Conservation (phyloP, 2,113 vertebrate genomes). For the Callospermophilus lateralis region DNA sequence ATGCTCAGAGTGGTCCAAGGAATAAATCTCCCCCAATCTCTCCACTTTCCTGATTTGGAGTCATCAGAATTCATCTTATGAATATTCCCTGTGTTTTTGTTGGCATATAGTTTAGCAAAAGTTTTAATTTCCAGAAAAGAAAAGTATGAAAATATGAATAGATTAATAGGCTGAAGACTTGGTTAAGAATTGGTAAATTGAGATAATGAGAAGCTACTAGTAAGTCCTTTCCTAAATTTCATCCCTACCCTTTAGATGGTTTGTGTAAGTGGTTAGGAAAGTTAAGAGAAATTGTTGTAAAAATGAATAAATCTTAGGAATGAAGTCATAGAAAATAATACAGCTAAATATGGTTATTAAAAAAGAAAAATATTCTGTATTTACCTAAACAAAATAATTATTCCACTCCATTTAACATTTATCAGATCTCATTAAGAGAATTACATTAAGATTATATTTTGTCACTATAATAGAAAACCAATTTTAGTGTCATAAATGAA, state of each 20-base stretch:
- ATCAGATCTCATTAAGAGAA: not conserved
- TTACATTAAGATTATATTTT: constrained; percentile 32
- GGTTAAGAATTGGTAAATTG: not conserved
- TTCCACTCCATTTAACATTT: constrained; percentile 19
- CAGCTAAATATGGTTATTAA: not conserved
- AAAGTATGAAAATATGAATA: not conserved
- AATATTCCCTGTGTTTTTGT: not conserved
- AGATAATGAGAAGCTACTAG: not conserved
- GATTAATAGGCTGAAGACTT: constrained; percentile 6
- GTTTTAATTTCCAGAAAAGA: not conserved
- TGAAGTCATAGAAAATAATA: not conserved
- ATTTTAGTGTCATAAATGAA: constrained; percentile 38
- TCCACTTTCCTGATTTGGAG: not conserved
- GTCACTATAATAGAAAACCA: not conserved
- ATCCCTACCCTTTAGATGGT: not conserved
- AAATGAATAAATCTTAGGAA: not conserved
- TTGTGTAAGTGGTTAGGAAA: not conserved
- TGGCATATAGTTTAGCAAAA: not conserved
- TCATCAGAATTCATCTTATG: not conserved
- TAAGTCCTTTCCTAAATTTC: not conserved
- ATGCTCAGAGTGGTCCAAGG: not conserved
- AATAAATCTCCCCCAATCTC: not conserved
- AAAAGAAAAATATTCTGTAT: not conserved
- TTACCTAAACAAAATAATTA: constrained; percentile 17
- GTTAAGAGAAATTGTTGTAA: not conserved